A percentile compares a stretch with the other conserved stretches of the same genome.
Evolutionary conservation across 2,888 invertebrate species (phyloP).

Genomic region (Tholera decimalis): DNA sequence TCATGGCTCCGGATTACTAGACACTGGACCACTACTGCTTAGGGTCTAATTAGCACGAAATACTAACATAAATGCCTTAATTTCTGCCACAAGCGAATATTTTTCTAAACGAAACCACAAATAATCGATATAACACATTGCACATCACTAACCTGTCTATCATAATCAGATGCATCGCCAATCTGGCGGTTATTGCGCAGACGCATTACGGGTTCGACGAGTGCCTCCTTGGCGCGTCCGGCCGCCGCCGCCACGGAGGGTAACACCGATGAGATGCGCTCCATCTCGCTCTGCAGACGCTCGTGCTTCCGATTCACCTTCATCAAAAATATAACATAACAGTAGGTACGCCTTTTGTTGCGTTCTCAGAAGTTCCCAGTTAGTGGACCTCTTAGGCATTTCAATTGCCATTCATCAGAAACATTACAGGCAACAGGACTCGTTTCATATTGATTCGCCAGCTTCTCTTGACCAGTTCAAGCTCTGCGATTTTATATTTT

Average conservation of each 20-base stretch:
- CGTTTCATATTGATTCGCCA: no score
- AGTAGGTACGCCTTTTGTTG: background rate
- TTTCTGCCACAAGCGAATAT: no score
- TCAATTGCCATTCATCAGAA: no score
- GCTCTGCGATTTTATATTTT: no score
- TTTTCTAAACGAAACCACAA: background rate
- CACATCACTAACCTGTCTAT: slow-evolving; percentile 77
- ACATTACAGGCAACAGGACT: no score
- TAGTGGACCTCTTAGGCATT: no score
- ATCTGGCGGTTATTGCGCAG: slow-evolving; percentile 63
- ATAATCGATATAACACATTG: background rate
- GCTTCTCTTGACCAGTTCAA: no score
- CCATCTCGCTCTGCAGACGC: slow-evolving; percentile 80
- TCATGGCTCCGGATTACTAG: no score
- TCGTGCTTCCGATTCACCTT: slow-evolving; percentile 85
- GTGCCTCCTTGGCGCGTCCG: slow-evolving; percentile 78
- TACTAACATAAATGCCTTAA: background rate
- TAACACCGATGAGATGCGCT: slow-evolving; percentile 78
- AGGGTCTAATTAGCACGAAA: background rate
- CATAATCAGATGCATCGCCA: slow-evolving; percentile 78
- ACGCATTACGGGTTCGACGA: slow-evolving; percentile 73
- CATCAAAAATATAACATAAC: slow-evolving; percentile 24
- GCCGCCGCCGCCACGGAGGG: slow-evolving; percentile 82
- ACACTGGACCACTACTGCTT: background rate
- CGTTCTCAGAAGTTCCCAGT: background rate